phyloP scores from a whole-genome alignment of 2,113 vertebrate species.

The Passer domesticus region DNA sequence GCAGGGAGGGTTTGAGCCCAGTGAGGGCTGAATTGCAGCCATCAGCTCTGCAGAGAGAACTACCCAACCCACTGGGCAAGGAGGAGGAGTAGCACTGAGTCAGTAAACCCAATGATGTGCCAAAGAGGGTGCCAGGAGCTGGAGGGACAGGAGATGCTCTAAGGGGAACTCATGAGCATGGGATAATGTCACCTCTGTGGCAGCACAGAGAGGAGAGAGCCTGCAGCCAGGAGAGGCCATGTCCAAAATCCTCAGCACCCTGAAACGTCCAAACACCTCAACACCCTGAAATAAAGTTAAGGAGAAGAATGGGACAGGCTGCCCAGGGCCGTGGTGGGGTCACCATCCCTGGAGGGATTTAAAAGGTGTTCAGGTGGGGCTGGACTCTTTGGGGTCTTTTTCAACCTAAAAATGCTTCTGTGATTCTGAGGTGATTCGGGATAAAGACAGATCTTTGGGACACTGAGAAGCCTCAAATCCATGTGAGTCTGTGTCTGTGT shows the following conservation, averaged over 20 bases:
- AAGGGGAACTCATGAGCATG: neutral
- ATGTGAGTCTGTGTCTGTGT: rapidly evolving
- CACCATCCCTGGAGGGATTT: neutral
- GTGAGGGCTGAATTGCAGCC: neutral
- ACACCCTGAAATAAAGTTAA: neutral
- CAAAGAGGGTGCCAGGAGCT: neutral
- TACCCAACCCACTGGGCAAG: neutral
- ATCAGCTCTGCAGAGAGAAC: neutral
- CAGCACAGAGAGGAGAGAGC: neutral
- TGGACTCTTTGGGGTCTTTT: neutral
- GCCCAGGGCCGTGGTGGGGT: neutral
- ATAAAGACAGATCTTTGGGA: neutral
- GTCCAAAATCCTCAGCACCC: neutral
- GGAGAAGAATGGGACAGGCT: neutral
- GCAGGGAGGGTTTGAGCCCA: neutral
- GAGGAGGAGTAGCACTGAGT: rapidly evolving
- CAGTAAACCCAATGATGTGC: neutral
- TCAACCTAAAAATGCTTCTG: neutral
- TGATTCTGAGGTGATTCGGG: neutral
- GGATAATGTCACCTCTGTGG: neutral
- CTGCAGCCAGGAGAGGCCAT: neutral
- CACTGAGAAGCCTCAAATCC: neutral
- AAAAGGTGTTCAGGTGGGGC: neutral
- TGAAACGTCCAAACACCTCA: neutral
- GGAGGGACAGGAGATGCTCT: neutral